Base-by-base conservation (phyloP, 2,113 vertebrate genomes). In the Ardeotis arabs region DNA sequence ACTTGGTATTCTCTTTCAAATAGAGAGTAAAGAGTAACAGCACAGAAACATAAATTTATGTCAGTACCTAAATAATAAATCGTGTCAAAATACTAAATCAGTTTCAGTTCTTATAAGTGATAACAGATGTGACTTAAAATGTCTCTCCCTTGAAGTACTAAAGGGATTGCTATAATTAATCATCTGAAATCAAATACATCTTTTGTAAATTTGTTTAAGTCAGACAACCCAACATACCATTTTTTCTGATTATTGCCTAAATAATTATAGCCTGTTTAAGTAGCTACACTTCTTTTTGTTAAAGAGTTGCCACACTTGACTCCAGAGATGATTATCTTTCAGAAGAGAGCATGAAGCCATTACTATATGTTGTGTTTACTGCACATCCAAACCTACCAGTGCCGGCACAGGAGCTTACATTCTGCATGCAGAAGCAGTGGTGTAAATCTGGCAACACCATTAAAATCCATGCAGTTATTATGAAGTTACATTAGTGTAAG, bases 81-180 rank as follows among this genome's bases (percentile, higher is more conserved):
- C 1, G 0, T 74, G 15, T 74, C 87, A 90, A 95, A 89, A 96
- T 53, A 69, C 35, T 93, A 82, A 89, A 83, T 74, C 63, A 90
- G 80, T 77, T 87, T 88, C 55, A 35, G 27, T 52, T 93, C 44
- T 92, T 87, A 63, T 41, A 84, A 80, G 59, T 45, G 9, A 76
- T 29, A 74, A 74, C 49, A 87, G 80, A 73, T 90, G 44, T 62
- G 35, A 79, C 83, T 82, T 79, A 24, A 94, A 93, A 53, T 79
- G 22, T 69, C 66, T 37, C 44, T 87, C 15, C 23, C 29, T 69
- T 82, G n/a, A 79, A 77, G 31, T 50, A 80, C 37, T 67, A 77
- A 91, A 90, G 28, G 11, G 25, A 91, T 76, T 91, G 45, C 41
- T 88, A 14, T 55, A 88, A 91, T 94, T 90, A 80, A 90, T 91